phyloP scores from a whole-genome alignment of 2,888 invertebrate genomes.

The Drosophila cognata region DNA sequence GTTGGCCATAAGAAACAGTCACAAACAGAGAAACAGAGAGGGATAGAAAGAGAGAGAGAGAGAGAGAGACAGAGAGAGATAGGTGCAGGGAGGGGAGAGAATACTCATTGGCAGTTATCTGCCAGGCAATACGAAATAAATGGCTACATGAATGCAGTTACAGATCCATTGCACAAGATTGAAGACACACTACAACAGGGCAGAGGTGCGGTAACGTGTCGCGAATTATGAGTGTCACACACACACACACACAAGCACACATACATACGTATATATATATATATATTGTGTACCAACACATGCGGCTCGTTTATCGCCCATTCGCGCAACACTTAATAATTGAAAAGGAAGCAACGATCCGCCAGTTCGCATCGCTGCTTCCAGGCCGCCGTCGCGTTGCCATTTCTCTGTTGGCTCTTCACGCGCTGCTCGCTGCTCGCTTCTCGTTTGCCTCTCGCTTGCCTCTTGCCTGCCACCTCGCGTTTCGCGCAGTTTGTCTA shows the following conservation, averaged over 20 bases:
- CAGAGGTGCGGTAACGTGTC: conserved; percentile 56
- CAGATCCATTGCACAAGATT: conserved; percentile 69
- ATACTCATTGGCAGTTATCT: conserved; percentile 61
- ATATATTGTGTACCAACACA: conserved; percentile 13
- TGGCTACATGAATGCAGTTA: conserved; percentile 69
- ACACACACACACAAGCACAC: conserved; percentile 22
- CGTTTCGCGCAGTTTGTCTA: conserved; percentile 55
- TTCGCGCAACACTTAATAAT: conserved; percentile 82
- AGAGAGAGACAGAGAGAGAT: conserved; percentile 9
- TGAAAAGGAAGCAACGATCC: conserved; percentile 83
- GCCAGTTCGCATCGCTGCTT: conserved; percentile 55
- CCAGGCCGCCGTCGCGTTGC: conserved; percentile 24
- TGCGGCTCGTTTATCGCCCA: conserved; percentile 74
- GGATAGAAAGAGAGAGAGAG: background rate
- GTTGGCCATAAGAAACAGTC: conserved; percentile 31
- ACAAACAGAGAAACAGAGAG: conserved; percentile 1
- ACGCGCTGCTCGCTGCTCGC: background rate
- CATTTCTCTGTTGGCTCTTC: conserved; percentile 4
- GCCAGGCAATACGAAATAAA: conserved; percentile 65
- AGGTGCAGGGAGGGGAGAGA: background rate
- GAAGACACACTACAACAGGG: conserved; percentile 46
- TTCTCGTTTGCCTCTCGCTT: background rate
- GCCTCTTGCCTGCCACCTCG: background rate
- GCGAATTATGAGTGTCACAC: conserved; percentile 66
- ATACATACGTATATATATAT: conserved; percentile 18